phyloP scores from a whole-genome alignment of 2,797 vertebrate genomes.

The Platyrinchus mystaceus region DNA sequence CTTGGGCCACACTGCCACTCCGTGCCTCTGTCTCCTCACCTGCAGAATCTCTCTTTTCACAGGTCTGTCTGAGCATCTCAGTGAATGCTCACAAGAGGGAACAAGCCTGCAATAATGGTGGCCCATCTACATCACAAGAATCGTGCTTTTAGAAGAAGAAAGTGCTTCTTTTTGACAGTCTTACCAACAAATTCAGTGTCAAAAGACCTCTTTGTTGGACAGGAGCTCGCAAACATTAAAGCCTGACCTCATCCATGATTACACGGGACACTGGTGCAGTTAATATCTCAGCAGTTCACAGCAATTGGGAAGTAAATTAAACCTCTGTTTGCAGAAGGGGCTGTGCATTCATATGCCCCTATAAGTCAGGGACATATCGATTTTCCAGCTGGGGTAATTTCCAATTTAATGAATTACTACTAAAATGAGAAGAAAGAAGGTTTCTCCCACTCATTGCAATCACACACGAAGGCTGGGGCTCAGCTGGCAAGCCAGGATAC shows the following conservation, averaged over 20 bases:
- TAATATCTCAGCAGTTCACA: neutral
- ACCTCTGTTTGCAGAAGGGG: neutral
- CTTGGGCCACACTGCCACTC: neutral
- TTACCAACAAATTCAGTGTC: neutral
- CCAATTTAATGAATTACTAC: neutral
- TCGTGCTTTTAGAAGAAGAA: neutral
- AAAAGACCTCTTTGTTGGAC: neutral
- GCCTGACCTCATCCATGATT: neutral
- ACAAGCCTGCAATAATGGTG: accelerated
- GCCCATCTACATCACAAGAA: neutral
- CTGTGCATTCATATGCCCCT: neutral
- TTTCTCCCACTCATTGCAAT: neutral
- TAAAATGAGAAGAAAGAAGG: neutral
- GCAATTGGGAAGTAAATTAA: neutral
- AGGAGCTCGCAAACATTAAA: neutral
- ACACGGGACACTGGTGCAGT: neutral
- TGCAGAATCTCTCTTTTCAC: neutral
- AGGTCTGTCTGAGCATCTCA: neutral
- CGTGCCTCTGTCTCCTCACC: neutral
- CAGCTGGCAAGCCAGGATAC: neutral
- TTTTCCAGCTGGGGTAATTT: neutral
- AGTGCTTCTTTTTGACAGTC: neutral
- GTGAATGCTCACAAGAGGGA: neutral
- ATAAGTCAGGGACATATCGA: neutral
- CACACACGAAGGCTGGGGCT: accelerated